Evolutionary conservation across 2,113 vertebrate genomes (phyloP).

Genomic region (Leptodactylus fuscus): DNA sequence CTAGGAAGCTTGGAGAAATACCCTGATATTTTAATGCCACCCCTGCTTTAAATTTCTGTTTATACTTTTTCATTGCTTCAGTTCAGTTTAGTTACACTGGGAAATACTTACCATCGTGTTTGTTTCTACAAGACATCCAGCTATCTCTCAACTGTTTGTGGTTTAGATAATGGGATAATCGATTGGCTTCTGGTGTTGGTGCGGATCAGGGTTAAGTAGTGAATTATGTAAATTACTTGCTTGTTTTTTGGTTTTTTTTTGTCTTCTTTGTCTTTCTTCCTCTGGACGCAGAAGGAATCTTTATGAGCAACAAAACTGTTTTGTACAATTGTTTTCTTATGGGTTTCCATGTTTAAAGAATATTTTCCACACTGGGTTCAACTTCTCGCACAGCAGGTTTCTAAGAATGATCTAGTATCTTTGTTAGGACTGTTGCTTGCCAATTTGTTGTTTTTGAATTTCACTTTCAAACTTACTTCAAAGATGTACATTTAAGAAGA

Average conservation of each 20-base stretch:
- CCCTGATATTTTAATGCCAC: not conserved
- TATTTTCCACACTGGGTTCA: conserved; percentile 76
- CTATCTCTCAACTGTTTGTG: too few species aligned
- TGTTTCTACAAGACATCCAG: too few species aligned
- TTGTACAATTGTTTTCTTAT: conserved; percentile 88
- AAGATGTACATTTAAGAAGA: conserved; percentile 83
- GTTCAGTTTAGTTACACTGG: not conserved
- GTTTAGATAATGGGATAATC: conserved; percentile 73
- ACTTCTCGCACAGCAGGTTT: conserved; percentile 73
- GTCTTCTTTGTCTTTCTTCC: conserved; percentile 70
- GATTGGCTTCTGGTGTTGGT: conserved; percentile 69
- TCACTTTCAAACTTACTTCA: conserved; percentile 76
- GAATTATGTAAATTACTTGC: conserved; percentile 84
- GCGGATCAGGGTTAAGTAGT: conserved; percentile 77
- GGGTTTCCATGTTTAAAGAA: conserved; percentile 81
- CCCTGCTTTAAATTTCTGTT: not conserved
- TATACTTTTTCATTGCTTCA: not conserved
- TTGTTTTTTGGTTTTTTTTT: conserved; percentile 77
- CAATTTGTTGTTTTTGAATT: conserved; percentile 69
- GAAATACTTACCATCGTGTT: not conserved
- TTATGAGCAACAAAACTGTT: conserved; percentile 78
- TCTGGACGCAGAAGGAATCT: conserved; percentile 73
- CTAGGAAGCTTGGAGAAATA: not conserved
- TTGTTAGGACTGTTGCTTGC: conserved; percentile 73
- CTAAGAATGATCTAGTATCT: conserved; percentile 69